Evolutionary conservation across 2,888 invertebrate genomes (phyloP), one percentile per base, ranked within the genome.

Genomic region (Leucoptera coffeella): DNA sequence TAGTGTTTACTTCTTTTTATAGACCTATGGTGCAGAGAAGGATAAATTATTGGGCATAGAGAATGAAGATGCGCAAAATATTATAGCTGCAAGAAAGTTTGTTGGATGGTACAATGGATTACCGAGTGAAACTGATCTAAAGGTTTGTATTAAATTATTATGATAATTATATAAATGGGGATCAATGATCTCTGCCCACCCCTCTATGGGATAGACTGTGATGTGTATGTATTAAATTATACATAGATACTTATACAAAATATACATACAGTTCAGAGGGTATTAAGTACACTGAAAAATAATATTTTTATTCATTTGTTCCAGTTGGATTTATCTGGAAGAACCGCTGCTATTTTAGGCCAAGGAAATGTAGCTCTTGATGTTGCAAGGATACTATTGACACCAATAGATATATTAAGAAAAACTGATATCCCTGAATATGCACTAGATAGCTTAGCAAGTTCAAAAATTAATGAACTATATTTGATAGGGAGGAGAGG

Each of bases 101-200:
- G 97, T 99, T 12, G 95, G 94, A 2, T 99, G 99, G 97, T 99
- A 97, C 48, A 99, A 97, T 75, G 96, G 96, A 19, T 53, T 87
- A 14, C 95, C 96, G 1, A 75, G 78, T 38, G 81, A 89, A 40
- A 75, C 69, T 40, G 54, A 83, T 47, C 62, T 93, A 22, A 57
- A 81, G 41, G 67, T 65, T 45, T 30, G 33, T 22, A n/a, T n/a
- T n/a, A n/a, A n/a, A n/a, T n/a, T n/a, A n/a, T n/a, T n/a, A n/a
- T n/a, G n/a, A n/a, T n/a, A n/a, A n/a, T n/a, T n/a, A n/a, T n/a
- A n/a, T n/a, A n/a, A n/a, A n/a, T n/a, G n/a, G n/a, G n/a, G n/a
- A n/a, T n/a, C n/a, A n/a, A n/a, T n/a, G n/a, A n/a, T n/a, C n/a
- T n/a, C n/a, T n/a, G n/a, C n/a, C n/a, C n/a, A n/a, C n/a, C n/a